Base-by-base conservation (phyloP, 2,797 vertebrate species). In the Rhinophrynus dorsalis region DNA sequence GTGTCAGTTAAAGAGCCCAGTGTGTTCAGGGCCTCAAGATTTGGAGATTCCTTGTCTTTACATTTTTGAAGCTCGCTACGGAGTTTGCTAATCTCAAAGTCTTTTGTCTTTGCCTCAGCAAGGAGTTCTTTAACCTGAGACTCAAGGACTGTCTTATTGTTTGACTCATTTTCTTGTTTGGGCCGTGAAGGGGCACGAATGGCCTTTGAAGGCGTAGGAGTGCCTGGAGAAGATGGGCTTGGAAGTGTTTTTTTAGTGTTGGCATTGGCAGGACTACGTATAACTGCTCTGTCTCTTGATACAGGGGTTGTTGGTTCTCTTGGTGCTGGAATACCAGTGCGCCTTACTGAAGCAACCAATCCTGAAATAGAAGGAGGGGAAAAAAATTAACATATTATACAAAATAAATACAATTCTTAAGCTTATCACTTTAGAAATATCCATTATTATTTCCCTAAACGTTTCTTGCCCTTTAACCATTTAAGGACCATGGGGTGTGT, bases 81-180 rank as follows among this genome's bases (percentile, higher is more conserved):
- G 40, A 99, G 94, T 76, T 90, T 94, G 76, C 86, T 94, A 42
- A 99, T 99, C 84, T 98, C 94, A 1, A 89, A 91, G 72, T 99
- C 96, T 89, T 99, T 99, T 0, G 92, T 90, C 77, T 99, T 98
- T 51, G 95, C 93, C 75, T 98, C 96, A 8, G 94, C 92, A 80
- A 98, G 79, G 45, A 99, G 91, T 55, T 96, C 96, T 76, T 94
- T 97, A 52, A 99, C 92, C 76, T 97, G 96, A 75, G 90, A 84
- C 88, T 98, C 96, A 52, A 98, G 83, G 15, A 91, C 77, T 0
- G 90, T 87, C 77, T 80, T 93, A 75, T 96, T 95, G 47, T 85
- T 83, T 1, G 59, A 75, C 30, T 96, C 94, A 18, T 78, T 81
- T 50, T 97, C 96, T 23, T 81, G 83, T 81, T 78, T 94, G 89